Base-by-base conservation (phyloP, 2,113 vertebrate genomes). In the Aramus guarauna region DNA sequence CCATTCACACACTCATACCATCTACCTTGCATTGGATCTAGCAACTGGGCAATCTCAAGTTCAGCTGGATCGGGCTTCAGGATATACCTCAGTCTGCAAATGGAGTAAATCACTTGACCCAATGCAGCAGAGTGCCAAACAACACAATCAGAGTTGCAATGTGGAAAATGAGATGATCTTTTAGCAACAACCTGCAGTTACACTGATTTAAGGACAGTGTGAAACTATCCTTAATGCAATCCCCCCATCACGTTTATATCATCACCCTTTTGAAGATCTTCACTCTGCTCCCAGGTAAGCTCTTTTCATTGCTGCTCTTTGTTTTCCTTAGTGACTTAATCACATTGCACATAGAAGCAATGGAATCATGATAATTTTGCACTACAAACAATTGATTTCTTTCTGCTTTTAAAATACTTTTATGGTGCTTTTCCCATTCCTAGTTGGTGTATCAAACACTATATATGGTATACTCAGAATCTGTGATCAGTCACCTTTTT, bases 81-180 rank as follows among this genome's bases (percentile, higher is more conserved):
- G 29, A 77, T 32, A n/a, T 32, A 85, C 16, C 56, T 85, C 71
- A 75, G 66, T 19, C 15, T 88, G 66, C 47, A 79, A 71, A 79
- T 4, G 29, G 37, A 37, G 14, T 43, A 48, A 39, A 30, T 26
- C 55, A 63, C 32, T 68, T 0, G 0, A 34, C 26, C 82, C 34
- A 80, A 6, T 6, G 34, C 3, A 37, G 24, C 27, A 59, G 32
- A 32, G 13, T 37, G 39, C 26, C 10, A 3, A 93, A 72, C 1
- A 26, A 41, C 4, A 18, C 34, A 17, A 29, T 15, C 24, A 34
- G 34, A 32, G 58, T 0, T 39, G 62, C 29, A 88, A 47, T 32
- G 47, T 18, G 52, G 64, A 85, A 92, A 92, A 92, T 6, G 32
- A 90, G n/a, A 53, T 19, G 34, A 27, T 29, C 41, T 67, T 81